A percentile compares a stretch with the other conserved stretches of the same genome.
phyloP scores from a whole-genome alignment of 2,797 vertebrate species.

The Lutjanus argentimaculatus region DNA sequence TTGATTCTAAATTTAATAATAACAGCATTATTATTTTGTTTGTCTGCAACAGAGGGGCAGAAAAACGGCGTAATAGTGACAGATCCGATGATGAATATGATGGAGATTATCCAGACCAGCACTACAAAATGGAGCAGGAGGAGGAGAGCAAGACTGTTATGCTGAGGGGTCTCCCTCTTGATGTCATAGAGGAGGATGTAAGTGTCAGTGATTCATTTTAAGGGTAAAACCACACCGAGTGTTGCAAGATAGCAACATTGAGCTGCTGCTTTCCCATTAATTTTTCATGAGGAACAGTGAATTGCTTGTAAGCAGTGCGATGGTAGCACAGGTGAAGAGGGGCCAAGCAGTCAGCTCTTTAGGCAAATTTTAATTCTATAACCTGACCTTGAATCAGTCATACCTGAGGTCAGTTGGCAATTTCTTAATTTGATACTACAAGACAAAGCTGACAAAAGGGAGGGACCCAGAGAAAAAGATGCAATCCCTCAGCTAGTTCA shows the following conservation, averaged over 20 bases:
- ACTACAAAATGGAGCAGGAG: slow-evolving; percentile 92
- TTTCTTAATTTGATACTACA: no score
- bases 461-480: no score
- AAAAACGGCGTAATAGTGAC: slow-evolving; percentile 92
- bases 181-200: slow-evolving; percentile 93
- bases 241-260: neutral
- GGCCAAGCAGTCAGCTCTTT: neutral
- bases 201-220: slow-evolving; percentile 28
- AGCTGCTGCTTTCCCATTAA: neutral
- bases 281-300: neutral
- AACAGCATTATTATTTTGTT: neutral
- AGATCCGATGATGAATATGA: slow-evolving; percentile 95
- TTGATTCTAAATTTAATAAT: neutral
- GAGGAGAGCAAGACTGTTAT: slow-evolving; percentile 96
- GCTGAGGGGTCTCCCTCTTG: slow-evolving; percentile 92
- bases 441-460: no score
- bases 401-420: neutral
- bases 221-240: neutral
- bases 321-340: no score
- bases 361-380: neutral
- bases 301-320: neutral
- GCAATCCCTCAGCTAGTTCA: no score
- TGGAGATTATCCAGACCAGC: slow-evolving; percentile 93
- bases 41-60: slow-evolving; percentile 80
- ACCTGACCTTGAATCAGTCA: neutral